Evolutionary conservation across 2,113 vertebrate species (phyloP).

Genomic region (Muscicapa adusta): DNA sequence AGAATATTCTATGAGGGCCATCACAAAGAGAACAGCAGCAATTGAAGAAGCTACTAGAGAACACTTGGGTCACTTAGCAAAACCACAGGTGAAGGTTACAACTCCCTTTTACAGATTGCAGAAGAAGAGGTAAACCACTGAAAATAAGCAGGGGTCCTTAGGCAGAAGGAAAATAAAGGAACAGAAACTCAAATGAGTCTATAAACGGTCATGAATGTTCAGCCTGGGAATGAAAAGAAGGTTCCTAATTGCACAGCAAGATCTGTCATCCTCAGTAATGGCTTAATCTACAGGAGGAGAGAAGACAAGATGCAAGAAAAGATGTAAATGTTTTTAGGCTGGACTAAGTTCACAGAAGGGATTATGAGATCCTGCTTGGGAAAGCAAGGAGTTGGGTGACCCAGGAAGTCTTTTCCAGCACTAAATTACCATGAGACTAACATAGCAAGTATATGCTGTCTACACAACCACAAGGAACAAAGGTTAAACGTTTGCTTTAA

Average conservation of each 20-base stretch:
- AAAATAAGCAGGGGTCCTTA: neutral
- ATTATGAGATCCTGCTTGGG: neutral
- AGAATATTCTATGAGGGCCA: neutral
- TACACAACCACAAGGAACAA: conserved; percentile 26
- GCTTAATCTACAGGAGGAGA: neutral
- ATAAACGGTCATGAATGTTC: neutral
- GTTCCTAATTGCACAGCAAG: neutral
- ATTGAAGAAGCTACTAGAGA: neutral
- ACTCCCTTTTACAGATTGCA: neutral
- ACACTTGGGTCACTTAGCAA: neutral
- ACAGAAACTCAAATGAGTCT: neutral
- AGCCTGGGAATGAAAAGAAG: neutral
- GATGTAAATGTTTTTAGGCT: neutral
- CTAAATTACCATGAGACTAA: conserved; percentile 14
- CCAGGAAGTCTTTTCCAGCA: conserved; percentile 15
- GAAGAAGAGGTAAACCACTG: neutral
- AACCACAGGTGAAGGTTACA: neutral
- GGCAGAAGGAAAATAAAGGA: neutral
- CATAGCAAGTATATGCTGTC: neutral
- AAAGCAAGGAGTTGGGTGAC: conserved; percentile 8
- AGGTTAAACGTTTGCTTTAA: conserved; percentile 31
- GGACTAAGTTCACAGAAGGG: neutral
- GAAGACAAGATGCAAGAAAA: neutral
- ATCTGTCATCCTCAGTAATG: neutral
- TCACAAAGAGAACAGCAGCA: neutral